These are phyloP conservation scores for Dasyornis broadbenti DNA, from an alignment of 2,113 vertebrate genomes.

Conservation along the genomic window DNA sequence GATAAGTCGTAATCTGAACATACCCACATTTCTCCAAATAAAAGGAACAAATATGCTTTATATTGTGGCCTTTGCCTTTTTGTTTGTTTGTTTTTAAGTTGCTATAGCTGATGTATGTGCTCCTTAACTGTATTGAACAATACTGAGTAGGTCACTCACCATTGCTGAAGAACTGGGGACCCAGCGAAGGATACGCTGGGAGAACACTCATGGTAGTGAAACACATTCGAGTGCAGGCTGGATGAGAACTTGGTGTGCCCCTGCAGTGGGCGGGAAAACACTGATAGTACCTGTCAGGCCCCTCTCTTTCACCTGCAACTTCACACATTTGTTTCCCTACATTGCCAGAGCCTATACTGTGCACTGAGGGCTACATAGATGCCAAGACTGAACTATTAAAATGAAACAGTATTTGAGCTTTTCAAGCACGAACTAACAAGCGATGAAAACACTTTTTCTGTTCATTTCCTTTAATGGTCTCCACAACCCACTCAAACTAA, in stretches of 20 bases:
- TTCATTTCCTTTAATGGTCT: slow-evolving; percentile 21
- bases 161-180: fast-evolving
- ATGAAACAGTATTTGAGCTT: slow-evolving; percentile 13
- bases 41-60: background rate
- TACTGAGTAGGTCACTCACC: background rate
- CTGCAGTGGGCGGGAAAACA: background rate
- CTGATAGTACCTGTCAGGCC: background rate
- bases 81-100: background rate
- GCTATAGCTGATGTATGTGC: fast-evolving
- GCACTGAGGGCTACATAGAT: background rate
- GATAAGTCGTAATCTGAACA: background rate
- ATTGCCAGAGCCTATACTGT: background rate
- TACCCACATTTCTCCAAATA: background rate
- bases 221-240: background rate
- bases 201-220: background rate
- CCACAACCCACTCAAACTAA: slow-evolving; percentile 17
- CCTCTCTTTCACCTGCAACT: background rate
- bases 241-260: background rate
- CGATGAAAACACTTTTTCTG: slow-evolving; percentile 30
- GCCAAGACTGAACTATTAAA: background rate
- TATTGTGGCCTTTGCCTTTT: background rate
- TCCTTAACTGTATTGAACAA: background rate
- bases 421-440: slow-evolving; percentile 6
- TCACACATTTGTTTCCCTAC: background rate
- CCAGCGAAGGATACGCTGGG: fast-evolving